phyloP scores from a whole-genome alignment of 1,140 invertebrate species.

The Ridgeia piscesae region DNA sequence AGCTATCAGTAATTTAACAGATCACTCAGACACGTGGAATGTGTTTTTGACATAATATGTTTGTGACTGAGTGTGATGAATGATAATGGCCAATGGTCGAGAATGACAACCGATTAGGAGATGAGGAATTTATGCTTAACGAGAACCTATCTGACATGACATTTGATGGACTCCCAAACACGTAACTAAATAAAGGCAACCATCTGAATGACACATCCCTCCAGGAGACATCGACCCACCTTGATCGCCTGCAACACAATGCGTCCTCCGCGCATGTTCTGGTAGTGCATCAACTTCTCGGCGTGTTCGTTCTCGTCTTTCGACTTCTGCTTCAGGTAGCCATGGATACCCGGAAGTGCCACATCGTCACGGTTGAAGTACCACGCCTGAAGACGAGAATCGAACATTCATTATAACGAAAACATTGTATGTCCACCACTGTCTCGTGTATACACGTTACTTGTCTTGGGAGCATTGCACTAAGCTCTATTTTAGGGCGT shows the following conservation, averaged over 20 bases:
- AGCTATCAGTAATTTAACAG: no score
- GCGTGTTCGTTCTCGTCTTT: slow-evolving; percentile 78
- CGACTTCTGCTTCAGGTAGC: slow-evolving; percentile 73
- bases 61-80: no score
- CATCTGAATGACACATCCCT: neutral
- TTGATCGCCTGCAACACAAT: slow-evolving; percentile 62
- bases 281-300: slow-evolving; percentile 73
- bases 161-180: neutral
- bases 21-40: no score
- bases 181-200: neutral
- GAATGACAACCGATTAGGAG: no score
- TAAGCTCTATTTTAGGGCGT: no score
- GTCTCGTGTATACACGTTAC: no score
- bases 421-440: neutral
- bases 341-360: slow-evolving; percentile 70
- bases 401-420: neutral
- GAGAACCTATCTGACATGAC: neutral
- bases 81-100: no score
- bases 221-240: slow-evolving; percentile 31
- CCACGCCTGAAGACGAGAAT: slow-evolving; percentile 63
- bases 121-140: neutral
- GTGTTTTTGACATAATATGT: no score
- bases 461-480: no score
- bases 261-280: slow-evolving; percentile 78
- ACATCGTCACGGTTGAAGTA: slow-evolving; percentile 81